phyloP scores from a whole-genome alignment of 2,888 invertebrate genomes.

The Limnephilus lunatus region DNA sequence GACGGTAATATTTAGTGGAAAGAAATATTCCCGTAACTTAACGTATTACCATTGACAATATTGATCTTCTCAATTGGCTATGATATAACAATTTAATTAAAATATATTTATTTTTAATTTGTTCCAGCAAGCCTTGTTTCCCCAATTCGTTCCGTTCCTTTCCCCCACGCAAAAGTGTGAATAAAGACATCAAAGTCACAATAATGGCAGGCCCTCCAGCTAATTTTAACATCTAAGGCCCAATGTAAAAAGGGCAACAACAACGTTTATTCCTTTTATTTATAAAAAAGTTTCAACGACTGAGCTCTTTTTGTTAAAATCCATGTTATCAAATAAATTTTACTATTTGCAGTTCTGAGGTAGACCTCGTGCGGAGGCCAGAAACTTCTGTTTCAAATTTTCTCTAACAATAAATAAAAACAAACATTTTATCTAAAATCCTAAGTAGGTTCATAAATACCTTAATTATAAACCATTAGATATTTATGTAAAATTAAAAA shows the following conservation, averaged over 20 bases:
- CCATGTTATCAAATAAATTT: neutral
- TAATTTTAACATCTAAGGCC: neutral
- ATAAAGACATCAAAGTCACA: conserved; percentile 62
- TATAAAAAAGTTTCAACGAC: neutral
- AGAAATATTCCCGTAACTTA: too few species aligned
- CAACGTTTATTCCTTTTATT: neutral
- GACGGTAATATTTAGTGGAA: too few species aligned
- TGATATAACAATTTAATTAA: neutral
- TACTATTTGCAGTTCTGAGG: too few species aligned
- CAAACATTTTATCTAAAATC: too few species aligned
- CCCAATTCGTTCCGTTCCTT: conserved; percentile 26
- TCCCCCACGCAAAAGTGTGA: conserved; percentile 53
- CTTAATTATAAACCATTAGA: too few species aligned
- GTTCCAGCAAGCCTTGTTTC: neutral
- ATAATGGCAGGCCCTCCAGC: conserved; percentile 12
- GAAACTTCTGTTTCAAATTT: too few species aligned
- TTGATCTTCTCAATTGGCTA: neutral
- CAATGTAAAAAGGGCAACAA: neutral
- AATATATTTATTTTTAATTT: neutral
- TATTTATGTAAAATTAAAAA: too few species aligned
- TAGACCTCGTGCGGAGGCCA: too few species aligned
- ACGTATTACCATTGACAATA: too few species aligned
- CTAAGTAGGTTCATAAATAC: too few species aligned
- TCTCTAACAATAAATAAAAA: too few species aligned
- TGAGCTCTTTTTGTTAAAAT: neutral